Conservation (phyloP, 2,888 invertebrate species). For the Drosophila longiperda region DNA sequence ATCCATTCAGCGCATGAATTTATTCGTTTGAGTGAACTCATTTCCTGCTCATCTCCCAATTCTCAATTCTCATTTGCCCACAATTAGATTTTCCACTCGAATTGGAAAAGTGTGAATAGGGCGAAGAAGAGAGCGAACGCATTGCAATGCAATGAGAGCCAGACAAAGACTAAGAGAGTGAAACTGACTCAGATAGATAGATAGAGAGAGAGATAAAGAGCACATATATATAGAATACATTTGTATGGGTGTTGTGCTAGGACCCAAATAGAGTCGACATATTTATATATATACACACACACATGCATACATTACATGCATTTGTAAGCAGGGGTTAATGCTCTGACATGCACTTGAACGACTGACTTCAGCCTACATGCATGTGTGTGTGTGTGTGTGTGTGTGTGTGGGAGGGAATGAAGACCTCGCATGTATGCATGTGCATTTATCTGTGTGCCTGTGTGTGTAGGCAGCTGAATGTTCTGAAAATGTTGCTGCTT, state of each 20-base stretch:
- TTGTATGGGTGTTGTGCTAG: conserved; percentile 72
- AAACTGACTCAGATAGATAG: neutral
- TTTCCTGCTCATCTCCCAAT: conserved; percentile 27
- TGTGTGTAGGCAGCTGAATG: conserved; percentile 15
- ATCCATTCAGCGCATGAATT: conserved; percentile 5
- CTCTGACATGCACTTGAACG: conserved; percentile 83
- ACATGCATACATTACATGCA: conserved; percentile 12
- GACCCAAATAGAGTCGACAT: conserved; percentile 61
- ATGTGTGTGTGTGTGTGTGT: neutral
- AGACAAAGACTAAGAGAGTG: neutral
- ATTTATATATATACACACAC: conserved; percentile 6
- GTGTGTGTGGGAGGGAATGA: conserved; percentile 22
- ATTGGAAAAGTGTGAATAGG: conserved; percentile 57
- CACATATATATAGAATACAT: conserved; percentile 7
- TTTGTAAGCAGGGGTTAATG: conserved; percentile 71
- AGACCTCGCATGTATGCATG: neutral
- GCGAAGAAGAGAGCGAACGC: conserved; percentile 20
- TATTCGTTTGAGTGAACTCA: neutral
- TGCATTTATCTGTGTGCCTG: neutral
- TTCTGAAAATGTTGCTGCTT: conserved; percentile 33
- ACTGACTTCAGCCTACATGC: conserved; percentile 72
- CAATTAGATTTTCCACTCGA: conserved; percentile 58
- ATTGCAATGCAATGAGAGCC: conserved; percentile 14
- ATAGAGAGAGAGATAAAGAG: conserved; percentile 2
- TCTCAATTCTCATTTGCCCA: conserved; percentile 13